phyloP scores from a whole-genome alignment of 2,888 invertebrate species.

The Nycteola revayana region DNA sequence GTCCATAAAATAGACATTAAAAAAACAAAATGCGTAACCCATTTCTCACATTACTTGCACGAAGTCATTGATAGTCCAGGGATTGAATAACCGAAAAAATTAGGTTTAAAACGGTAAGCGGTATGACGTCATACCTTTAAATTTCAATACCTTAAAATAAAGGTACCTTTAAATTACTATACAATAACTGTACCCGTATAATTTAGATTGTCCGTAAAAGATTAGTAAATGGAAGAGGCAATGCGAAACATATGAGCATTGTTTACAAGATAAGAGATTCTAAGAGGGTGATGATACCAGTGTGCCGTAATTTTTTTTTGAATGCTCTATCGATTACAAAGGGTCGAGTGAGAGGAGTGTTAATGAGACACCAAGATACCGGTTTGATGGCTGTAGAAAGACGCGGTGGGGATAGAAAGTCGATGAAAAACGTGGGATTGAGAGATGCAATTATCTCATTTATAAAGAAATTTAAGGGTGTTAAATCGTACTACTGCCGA shows the following conservation, averaged over 20 bases:
- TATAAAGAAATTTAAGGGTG: conserved; percentile 24
- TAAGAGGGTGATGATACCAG: conserved; percentile 4
- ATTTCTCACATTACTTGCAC: too few species aligned
- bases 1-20: too few species aligned
- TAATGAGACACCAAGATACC: conserved; percentile 11
- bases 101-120: neutral
- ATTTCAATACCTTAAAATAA: conserved; percentile 1
- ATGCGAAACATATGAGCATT: conserved; percentile 9
- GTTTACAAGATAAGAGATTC: conserved; percentile 5
- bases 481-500: conserved; percentile 22
- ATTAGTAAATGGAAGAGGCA: conserved; percentile 9
- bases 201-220: conserved; percentile 4
- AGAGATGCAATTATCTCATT: conserved; percentile 17
- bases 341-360: conserved; percentile 12
- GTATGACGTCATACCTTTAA: conserved; percentile 2
- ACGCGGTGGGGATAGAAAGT: conserved; percentile 12
- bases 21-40: too few species aligned
- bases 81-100: neutral
- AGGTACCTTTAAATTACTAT: neutral
- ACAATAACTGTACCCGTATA: neutral
- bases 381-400: conserved; percentile 15
- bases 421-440: conserved; percentile 14
- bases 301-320: conserved; percentile 9
- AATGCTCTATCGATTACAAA: conserved; percentile 8
- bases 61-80: too few species aligned